phyloP scores from a whole-genome alignment of 2,113 vertebrate species.

The Tautogolabrus adspersus region DNA sequence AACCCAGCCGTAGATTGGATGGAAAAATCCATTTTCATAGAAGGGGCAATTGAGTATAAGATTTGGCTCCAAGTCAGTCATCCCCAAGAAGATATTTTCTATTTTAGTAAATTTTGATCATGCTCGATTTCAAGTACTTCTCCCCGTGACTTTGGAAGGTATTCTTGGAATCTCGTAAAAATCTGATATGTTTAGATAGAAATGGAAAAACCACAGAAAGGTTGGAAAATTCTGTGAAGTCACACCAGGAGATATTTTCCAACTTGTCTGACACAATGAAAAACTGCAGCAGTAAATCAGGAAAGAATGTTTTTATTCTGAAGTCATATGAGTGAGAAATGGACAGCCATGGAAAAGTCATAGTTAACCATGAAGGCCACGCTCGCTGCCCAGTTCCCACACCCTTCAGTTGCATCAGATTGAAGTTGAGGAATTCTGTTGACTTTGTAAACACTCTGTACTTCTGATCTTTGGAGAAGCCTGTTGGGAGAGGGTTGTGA shows the following conservation, averaged over 20 bases:
- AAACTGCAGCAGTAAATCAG: conserved; percentile 17
- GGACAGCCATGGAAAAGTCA: conserved; percentile 15
- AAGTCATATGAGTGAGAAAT: conserved; percentile 33
- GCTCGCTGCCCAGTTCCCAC: conserved; percentile 10
- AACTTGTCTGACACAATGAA: background rate
- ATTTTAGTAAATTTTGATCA: background rate
- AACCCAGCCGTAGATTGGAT: background rate
- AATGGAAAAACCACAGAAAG: background rate
- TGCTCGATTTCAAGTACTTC: background rate
- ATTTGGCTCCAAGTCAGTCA: background rate
- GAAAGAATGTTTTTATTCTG: conserved; percentile 43
- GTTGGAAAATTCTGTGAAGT: conserved; percentile 11
- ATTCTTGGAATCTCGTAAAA: conserved; percentile 24
- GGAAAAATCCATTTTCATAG: background rate
- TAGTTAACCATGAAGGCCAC: conserved; percentile 9
- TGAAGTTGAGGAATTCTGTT: conserved; percentile 30
- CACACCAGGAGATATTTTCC: conserved; percentile 9
- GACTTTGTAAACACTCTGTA: conserved; percentile 23
- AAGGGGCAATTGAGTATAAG: background rate
- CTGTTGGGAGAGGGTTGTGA: background rate
- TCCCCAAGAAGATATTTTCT: background rate
- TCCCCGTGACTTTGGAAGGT: background rate
- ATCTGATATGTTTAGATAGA: background rate
- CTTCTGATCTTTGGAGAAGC: conserved; percentile 20
- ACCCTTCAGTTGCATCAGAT: conserved; percentile 22